phyloP scores from a whole-genome alignment of 2,113 vertebrate species.

The Martes martes region DNA sequence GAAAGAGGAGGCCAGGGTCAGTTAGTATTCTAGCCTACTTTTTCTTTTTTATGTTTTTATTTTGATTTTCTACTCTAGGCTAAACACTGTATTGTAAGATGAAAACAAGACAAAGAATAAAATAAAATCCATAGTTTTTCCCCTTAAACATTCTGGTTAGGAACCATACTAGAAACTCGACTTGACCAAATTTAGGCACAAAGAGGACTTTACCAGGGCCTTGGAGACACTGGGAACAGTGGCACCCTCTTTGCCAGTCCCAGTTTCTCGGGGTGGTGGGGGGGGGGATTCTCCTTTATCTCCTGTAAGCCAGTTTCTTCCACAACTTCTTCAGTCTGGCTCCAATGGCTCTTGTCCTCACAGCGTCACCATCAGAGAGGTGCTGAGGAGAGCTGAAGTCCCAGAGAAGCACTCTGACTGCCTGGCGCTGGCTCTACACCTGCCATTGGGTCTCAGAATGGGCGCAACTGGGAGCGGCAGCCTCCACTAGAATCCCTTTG shows the following conservation, averaged over 20 bases:
- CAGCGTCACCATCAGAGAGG: background rate
- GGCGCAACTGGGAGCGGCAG: background rate
- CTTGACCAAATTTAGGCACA: background rate
- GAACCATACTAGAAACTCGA: background rate
- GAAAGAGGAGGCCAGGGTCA: background rate
- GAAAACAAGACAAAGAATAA: background rate
- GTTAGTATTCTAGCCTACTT: background rate
- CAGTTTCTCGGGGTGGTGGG: background rate
- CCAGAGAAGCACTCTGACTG: background rate
- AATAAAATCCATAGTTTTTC: background rate
- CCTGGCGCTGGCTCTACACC: too few species aligned
- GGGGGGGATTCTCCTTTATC: background rate
- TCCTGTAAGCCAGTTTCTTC: background rate
- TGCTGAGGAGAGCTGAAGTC: background rate
- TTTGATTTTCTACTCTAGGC: background rate
- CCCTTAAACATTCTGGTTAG: background rate
- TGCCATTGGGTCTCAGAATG: background rate
- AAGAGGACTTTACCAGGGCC: background rate
- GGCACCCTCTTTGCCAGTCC: background rate
- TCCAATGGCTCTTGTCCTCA: background rate
- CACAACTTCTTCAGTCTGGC: background rate
- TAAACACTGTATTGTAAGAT: background rate
- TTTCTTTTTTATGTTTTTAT: background rate
- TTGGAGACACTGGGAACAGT: background rate
- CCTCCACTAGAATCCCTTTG: background rate